These are phyloP conservation scores for Eristalinus aeneus DNA, from an alignment of 2,888 invertebrate genomes.

Conservation along the genomic window DNA sequence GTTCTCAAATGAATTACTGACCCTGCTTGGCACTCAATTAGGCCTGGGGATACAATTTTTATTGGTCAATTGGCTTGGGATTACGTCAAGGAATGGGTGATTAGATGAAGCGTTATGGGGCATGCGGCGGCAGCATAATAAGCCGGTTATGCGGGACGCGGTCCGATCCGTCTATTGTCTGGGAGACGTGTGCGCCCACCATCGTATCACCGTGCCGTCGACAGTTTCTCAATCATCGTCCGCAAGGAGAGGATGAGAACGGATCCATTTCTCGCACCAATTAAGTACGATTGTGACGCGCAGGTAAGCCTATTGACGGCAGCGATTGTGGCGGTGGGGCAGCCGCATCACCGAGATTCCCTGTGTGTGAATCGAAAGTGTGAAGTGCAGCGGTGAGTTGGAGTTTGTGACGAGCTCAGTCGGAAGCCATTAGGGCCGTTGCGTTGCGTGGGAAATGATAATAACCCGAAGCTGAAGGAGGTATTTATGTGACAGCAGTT, in stretches of 20 bases:
- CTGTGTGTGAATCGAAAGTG: conserved; percentile 52
- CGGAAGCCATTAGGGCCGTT: conserved; percentile 29
- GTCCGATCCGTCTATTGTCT: conserved; percentile 41
- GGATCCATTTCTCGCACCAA: conserved; percentile 24
- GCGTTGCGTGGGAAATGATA: conserved; percentile 40
- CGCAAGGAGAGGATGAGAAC: neutral
- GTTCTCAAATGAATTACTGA: conserved; percentile 35
- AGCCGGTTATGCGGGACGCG: conserved; percentile 27
- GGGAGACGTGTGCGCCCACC: conserved; percentile 54
- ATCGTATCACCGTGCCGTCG: neutral
- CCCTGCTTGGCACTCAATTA: conserved; percentile 62
- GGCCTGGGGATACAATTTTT: conserved; percentile 53
- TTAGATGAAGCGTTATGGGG: conserved; percentile 15
- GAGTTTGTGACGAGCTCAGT: neutral
- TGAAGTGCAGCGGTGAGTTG: conserved; percentile 26
- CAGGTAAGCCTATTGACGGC: neutral
- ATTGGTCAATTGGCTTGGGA: conserved; percentile 60
- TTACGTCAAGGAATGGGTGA: conserved; percentile 29
- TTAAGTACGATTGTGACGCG: conserved; percentile 47
- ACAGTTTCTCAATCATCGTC: neutral
- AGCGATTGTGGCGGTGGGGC: neutral
- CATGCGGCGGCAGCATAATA: conserved; percentile 32
- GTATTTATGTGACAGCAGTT: conserved; percentile 27
- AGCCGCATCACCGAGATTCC: conserved; percentile 9
- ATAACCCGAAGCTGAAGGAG: conserved; percentile 1